Conservation (phyloP, 2,888 invertebrate species). For the Gymnosoma rotundatum region DNA sequence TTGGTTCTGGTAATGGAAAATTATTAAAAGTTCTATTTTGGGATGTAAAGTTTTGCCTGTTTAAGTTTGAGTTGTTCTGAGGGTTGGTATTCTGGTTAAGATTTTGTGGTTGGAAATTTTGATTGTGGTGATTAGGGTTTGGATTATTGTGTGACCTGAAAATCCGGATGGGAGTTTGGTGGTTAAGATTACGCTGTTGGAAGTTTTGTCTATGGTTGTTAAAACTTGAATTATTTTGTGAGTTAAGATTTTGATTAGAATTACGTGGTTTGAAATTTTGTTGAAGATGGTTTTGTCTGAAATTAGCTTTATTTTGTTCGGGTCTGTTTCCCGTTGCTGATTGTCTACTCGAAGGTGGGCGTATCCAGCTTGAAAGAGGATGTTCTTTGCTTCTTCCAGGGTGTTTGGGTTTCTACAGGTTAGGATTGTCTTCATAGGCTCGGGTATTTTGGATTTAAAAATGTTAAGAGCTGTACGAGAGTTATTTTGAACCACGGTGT, state of each 20-base stretch:
- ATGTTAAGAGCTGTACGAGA: conserved; percentile 61
- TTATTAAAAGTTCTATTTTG: conserved; percentile 21
- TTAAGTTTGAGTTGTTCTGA: conserved; percentile 10
- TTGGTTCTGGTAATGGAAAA: conserved; percentile 47
- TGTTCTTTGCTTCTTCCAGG: conserved; percentile 1
- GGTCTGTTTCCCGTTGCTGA: not conserved
- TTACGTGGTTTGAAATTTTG: conserved; percentile 8
- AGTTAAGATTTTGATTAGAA: too few relatives aligned
- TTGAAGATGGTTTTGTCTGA: not conserved
- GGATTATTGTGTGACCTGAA: conserved; percentile 4
- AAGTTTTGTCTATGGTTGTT: conserved; percentile 8
- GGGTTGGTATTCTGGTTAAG: conserved; percentile 2
- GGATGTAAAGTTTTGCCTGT: conserved; percentile 26
- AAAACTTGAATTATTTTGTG: not conserved
- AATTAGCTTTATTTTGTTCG: not conserved
- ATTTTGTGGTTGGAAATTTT: conserved; percentile 25
- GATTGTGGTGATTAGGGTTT: not conserved
- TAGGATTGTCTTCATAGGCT: conserved; percentile 18
- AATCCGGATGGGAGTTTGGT: conserved; percentile 2
- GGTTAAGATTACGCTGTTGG: conserved; percentile 14
- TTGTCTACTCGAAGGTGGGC: not conserved
- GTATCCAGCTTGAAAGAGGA: not conserved
- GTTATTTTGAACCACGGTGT: conserved; percentile 58
- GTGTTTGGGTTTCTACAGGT: conserved; percentile 3
- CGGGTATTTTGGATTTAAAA: conserved; percentile 11